Evolutionary conservation across 1,140 invertebrate genomes (phyloP).

Genomic region (Platorchestia sp.): DNA sequence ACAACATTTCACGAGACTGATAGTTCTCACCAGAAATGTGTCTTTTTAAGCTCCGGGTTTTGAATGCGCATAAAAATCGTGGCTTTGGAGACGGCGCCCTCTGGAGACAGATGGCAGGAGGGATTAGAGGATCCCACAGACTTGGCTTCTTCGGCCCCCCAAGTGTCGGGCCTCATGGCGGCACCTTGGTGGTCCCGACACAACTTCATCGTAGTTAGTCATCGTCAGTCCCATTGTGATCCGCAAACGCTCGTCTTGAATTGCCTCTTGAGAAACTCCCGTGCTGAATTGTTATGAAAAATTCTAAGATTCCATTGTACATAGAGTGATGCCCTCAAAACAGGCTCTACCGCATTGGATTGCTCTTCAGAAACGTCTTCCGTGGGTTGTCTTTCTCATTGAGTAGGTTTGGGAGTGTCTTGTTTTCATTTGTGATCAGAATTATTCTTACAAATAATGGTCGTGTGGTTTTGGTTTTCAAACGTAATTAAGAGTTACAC

Average conservation of each 20-base stretch:
- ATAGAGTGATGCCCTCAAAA: no score
- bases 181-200: neutral
- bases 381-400: no score
- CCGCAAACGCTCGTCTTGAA: neutral
- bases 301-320: no score
- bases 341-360: no score
- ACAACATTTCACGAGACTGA: neutral
- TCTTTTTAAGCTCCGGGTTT: neutral
- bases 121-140: constrained; percentile 3
- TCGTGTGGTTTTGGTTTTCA: no score
- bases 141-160: neutral
- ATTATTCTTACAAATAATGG: no score
- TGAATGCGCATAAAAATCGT: neutral
- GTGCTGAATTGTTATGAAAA: neutral
- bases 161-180: neutral
- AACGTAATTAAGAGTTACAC: no score
- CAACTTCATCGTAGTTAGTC: constrained; percentile 29
- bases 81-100: constrained; percentile 22
- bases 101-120: constrained; percentile 16
- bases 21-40: neutral
- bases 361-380: no score
- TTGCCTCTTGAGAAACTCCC: constrained; percentile 4
- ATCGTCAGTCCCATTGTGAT: constrained; percentile 13
- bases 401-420: no score
- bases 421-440: no score